Percentiles rank a stretch among this genome's conserved stretches.
Conservation (phyloP, 2,113 vertebrate species). For the Aegotheles bennettii region DNA sequence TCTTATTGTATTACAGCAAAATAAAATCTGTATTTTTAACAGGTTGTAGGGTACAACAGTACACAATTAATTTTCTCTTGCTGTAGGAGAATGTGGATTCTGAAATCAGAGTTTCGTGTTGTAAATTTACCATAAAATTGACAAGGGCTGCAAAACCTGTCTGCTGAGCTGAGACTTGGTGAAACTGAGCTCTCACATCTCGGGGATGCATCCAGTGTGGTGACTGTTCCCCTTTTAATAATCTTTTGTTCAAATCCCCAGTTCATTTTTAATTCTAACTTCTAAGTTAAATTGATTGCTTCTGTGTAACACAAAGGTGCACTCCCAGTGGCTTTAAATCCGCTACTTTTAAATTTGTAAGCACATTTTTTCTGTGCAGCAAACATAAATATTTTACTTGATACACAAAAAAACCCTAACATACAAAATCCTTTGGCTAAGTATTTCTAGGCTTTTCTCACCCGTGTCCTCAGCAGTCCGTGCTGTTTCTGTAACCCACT, state of each 20-base stretch:
- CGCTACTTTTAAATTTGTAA: background rate
- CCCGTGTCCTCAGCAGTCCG: background rate
- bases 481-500: constrained; percentile 17
- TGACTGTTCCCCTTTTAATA: background rate
- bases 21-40: background rate
- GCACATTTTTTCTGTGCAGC: background rate
- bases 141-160: background rate
- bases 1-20: background rate
- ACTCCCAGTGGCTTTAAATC: background rate
- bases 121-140: background rate
- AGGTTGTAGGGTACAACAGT: background rate
- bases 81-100: background rate
- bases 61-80: background rate
- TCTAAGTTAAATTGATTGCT: background rate
- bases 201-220: background rate
- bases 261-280: background rate
- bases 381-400: background rate
- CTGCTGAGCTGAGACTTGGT: background rate
- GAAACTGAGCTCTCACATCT: background rate
- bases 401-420: background rate
- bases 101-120: background rate
- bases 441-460: background rate
- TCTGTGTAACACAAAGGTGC: rapidly evolving
- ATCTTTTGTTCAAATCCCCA: background rate
- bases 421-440: background rate